These are phyloP conservation scores for Geococcyx californianus DNA, from an alignment of 2,113 vertebrate species.

Conservation along the genomic window DNA sequence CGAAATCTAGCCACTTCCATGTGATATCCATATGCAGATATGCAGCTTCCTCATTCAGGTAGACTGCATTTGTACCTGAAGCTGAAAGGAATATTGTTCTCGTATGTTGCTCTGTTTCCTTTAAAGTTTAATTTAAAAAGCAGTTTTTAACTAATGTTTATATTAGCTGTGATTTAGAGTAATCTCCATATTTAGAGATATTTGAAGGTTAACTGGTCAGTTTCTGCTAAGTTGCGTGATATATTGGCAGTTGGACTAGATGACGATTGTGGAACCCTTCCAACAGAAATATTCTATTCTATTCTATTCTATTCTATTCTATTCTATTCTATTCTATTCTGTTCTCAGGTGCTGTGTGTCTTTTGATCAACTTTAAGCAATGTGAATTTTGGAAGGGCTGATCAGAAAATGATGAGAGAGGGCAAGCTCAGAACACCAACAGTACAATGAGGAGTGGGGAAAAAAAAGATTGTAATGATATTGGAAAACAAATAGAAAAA, in stretches of 20 bases:
- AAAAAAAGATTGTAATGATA: background rate
- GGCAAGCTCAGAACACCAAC: background rate
- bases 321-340: background rate
- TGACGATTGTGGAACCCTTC: background rate
- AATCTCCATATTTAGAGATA: background rate
- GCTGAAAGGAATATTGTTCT: background rate
- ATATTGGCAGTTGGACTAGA: background rate
- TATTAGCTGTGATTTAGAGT: background rate
- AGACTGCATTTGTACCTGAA: background rate
- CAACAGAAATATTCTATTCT: background rate
- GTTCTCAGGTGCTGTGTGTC: background rate
- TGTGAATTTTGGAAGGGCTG: background rate
- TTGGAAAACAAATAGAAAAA: background rate
- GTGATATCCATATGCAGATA: background rate
- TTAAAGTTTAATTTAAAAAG: background rate
- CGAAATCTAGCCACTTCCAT: background rate
- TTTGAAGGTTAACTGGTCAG: background rate
- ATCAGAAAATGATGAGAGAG: background rate
- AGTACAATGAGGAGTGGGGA: background rate
- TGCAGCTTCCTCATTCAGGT: background rate
- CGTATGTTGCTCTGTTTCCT: background rate
- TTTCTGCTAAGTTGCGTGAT: background rate
- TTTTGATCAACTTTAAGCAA: background rate
- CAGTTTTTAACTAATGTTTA: background rate
- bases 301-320: background rate